Evolutionary conservation across 2,797 vertebrate species (phyloP), one percentile per base, ranked within the genome.

Genomic region (Pseudochaenichthys georgianus): DNA sequence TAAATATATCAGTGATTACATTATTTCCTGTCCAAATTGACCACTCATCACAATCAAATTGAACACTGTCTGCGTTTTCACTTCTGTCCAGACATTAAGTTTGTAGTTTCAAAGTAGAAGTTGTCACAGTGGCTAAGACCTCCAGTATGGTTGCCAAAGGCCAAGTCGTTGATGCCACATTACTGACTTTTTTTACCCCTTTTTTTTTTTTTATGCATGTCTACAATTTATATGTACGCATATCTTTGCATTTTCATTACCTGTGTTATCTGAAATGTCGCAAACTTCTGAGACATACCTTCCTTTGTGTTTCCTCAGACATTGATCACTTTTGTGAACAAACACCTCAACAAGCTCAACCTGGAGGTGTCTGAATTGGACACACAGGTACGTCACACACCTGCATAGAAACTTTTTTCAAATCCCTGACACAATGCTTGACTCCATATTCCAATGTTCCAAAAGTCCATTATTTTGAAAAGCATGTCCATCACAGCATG

Each of bases 241-340:
- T 38, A 9, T 38, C 8, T 38, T 38, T 38, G 34, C 34, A 38
- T 53, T 11, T 1, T 1, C 19, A 15, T 42, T 54, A 3, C 12
- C 23, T 38, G 5, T 63, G 4, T 54, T 15, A 9, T 38, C 34
- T 66, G 13, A 38, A 3, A 21, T 23, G 23, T 15, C 23, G 15
- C 6, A 42, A 16, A 13, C 16, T 16, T 48, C 6, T 12, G 0
- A 68, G 7, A 70, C 11, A 13, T 10, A 67, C 1, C 0, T 48
- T 50, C 2, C 13, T 66, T 45, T 55, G 3, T 79, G 9, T 68
- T 73, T 94, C 93, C 72, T 41, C 87, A 99, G 98, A 99, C 97
- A 1, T 93, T 99, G 81, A 99, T 99, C 91, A 99, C 98, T 1
- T 99, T 99, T 71, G 98, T 99, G 86, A 99, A 99, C 93, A 99